Evolutionary conservation across 2,888 invertebrate genomes (phyloP).

Genomic region (Lasiommata megera): DNA sequence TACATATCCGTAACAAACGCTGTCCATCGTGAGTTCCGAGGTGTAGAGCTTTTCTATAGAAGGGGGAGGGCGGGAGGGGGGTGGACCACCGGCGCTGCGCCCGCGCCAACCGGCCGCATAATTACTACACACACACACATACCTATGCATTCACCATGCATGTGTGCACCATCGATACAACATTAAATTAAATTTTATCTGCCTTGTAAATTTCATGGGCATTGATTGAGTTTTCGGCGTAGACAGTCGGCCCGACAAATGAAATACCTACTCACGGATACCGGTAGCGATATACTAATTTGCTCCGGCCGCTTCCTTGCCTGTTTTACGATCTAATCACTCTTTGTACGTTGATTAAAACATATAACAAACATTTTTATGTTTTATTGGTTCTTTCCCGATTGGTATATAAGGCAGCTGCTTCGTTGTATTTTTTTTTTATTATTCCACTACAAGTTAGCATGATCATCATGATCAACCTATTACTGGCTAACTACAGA

Average conservation of each 20-base stretch:
- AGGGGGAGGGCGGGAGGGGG: slow-evolving; percentile 35
- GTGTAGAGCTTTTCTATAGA: slow-evolving; percentile 53
- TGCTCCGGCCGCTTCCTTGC: slow-evolving; percentile 49
- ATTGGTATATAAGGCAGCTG: slow-evolving; percentile 11
- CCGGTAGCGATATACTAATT: slow-evolving; percentile 66
- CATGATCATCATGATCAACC: too few species aligned
- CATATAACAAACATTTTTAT: slow-evolving; percentile 35
- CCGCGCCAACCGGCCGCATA: slow-evolving; percentile 74
- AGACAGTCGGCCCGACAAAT: slow-evolving; percentile 39
- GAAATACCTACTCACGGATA: slow-evolving; percentile 17
- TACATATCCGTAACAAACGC: slow-evolving; percentile 30
- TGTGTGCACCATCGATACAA: slow-evolving; percentile 63
- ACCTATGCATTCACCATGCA: slow-evolving; percentile 27
- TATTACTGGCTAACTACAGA: too few species aligned
- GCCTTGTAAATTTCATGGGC: slow-evolving; percentile 74
- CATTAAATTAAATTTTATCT: slow-evolving; percentile 76
- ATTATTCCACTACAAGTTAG: too few species aligned
- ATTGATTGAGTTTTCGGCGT: slow-evolving; percentile 67
- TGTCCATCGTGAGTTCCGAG: slow-evolving; percentile 38
- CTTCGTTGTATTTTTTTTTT: slow-evolving; percentile 13
- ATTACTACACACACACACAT: slow-evolving; percentile 72
- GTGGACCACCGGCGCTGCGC: slow-evolving; percentile 76
- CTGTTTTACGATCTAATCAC: slow-evolving; percentile 42
- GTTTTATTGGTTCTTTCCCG: background rate
- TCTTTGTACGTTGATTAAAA: slow-evolving; percentile 47